Percentiles rank a stretch among this genome's conserved stretches.
These are phyloP conservation scores for Pocillopora meandrina DNA, from an alignment of 92 coral and sea anemone genomes.

Conservation along the genomic window DNA sequence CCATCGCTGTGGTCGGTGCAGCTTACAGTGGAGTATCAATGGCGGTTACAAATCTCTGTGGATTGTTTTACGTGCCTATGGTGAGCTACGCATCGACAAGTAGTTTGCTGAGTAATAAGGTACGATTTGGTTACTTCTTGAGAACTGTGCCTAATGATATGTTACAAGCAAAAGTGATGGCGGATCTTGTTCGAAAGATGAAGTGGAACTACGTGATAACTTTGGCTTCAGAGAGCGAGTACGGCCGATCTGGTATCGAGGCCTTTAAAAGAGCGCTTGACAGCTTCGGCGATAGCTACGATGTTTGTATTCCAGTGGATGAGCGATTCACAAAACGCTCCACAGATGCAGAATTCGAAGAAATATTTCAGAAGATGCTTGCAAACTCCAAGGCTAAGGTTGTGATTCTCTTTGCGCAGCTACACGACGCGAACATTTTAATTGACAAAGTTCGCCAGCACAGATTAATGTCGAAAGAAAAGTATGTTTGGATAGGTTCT, in stretches of 20 bases:
- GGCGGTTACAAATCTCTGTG: conserved; percentile 89
- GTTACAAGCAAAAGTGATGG: conserved; percentile 88
- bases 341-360: conserved; percentile 59
- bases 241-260: conserved; percentile 90
- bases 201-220: conserved; percentile 86
- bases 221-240: conserved; percentile 85
- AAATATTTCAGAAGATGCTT: conserved; percentile 63
- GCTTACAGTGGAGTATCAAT: conserved; percentile 87
- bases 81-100: conserved; percentile 90
- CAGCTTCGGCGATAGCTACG: conserved; percentile 58
- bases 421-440: conserved; percentile 78
- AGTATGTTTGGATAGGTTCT: conserved; percentile 78
- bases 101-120: conserved; percentile 73
- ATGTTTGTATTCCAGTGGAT: conserved; percentile 84
- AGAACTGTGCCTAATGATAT: conserved; percentile 86
- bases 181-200: conserved; percentile 79
- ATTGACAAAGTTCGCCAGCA: conserved; percentile 59
- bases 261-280: conserved; percentile 77
- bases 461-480: conserved; percentile 38
- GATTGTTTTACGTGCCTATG: conserved; percentile 78
- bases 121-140: conserved; percentile 76
- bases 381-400: conserved; percentile 75
- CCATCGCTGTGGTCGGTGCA: conserved; percentile 86
- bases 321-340: conserved; percentile 82
- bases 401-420: conserved; percentile 78